Base-by-base conservation (phyloP, 2,797 vertebrate genomes). In the Schizopygopsis malacanthus region DNA sequence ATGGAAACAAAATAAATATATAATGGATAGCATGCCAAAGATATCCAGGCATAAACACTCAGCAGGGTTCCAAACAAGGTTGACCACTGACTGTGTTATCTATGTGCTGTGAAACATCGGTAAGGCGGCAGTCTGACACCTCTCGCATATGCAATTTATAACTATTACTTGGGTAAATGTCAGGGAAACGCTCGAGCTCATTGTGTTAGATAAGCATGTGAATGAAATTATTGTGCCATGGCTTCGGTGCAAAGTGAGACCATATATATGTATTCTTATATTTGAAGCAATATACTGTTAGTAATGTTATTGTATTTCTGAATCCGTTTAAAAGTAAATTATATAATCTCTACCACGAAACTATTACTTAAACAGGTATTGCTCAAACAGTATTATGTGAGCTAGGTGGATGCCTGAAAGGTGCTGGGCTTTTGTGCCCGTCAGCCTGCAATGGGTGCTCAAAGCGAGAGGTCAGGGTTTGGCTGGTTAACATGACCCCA, bases 51-150 rank as follows among this genome's bases (percentile, higher is more conserved):
- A 71, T 79, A 85, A 85, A 85, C 76, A 81, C 54, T 28, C 77
- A 20, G 84, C 22, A 28, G 84, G 84, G 65, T 81, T 65, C 41
- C 84, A 85, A 81, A 73, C 54, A 85, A 72, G 77, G 56, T 81
- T 85, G 84, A 85, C 84, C 84, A 54, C 69, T 85, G 77, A 72
- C 84, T 81, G 84, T 81, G 84, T 81, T 85, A 73, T 75, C 78
- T 81, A 73, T 73, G 41, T 52, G 12, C 84, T 85, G 52, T 59
- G 84, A 72, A 73, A 65, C 69, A 63, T 73, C 2, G 25, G 16
- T 18, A 81, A 63, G 52, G 52, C 25, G 8, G n/a, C 73, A 20
- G 76, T 79, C 63, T 79, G 76, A 39, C 6, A 22, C 70, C 41
- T 85, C 69, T 63, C 8, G 84, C 43, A 67, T 75, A 50, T 79